Evolutionary conservation across 2,888 invertebrate genomes (phyloP).

Genomic region (Oligia latruncula): DNA sequence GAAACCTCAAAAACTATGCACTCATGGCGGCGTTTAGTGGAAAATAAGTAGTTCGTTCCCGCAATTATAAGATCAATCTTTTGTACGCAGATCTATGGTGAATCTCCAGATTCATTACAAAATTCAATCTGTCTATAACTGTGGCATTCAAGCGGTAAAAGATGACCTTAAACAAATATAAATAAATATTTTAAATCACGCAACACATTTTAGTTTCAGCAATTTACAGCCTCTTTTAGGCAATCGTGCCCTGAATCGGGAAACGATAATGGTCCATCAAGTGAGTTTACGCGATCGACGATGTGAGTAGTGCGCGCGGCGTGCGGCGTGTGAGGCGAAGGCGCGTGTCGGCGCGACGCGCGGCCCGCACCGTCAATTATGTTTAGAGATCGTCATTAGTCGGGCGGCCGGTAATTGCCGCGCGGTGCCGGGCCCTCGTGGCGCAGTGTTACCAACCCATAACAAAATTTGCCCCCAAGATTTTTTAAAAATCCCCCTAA

Average conservation of each 20-base stretch:
- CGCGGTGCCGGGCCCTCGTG: background rate
- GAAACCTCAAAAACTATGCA: background rate
- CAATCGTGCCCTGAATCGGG: background rate
- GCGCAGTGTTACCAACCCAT: too few relatives aligned
- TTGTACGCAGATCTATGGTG: background rate
- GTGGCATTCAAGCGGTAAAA: background rate
- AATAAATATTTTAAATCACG: background rate
- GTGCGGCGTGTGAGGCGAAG: background rate
- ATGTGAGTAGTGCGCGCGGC: background rate
- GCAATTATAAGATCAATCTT: background rate
- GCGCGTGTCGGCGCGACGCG: background rate
- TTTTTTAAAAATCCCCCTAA: too few relatives aligned
- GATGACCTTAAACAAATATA: background rate
- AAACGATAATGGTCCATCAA: background rate
- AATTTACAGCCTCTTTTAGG: background rate
- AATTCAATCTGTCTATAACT: background rate
- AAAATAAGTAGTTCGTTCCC: background rate
- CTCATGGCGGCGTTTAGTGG: background rate
- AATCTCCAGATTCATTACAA: background rate
- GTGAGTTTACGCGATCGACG: background rate
- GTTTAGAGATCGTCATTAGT: slow-evolving; percentile 5
- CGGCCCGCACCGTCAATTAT: background rate
- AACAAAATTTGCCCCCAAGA: too few relatives aligned
- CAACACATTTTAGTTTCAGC: background rate
- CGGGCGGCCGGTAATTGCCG: background rate